Conservation (phyloP, 1,140 invertebrate genomes). For the Caerostris extrusa region DNA sequence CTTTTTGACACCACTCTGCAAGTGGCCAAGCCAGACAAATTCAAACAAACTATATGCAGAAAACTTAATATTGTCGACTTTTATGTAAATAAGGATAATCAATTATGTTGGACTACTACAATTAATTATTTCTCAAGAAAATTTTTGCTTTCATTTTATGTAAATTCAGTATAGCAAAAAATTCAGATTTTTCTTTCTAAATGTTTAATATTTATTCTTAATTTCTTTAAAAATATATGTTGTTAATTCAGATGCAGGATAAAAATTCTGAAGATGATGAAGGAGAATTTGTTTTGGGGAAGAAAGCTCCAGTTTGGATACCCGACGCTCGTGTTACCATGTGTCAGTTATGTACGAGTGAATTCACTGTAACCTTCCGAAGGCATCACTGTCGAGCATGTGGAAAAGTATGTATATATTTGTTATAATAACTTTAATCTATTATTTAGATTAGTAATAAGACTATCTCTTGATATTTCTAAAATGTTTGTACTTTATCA, state of each 20-base stretch:
- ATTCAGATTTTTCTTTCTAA: not conserved
- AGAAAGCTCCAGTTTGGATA: constrained; percentile 86
- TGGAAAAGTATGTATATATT: constrained; percentile 85
- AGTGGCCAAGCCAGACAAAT: too few relatives aligned
- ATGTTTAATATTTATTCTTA: not conserved
- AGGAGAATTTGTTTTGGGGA: constrained; percentile 73
- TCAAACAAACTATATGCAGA: too few relatives aligned
- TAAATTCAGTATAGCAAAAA: not conserved
- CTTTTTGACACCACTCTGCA: too few relatives aligned
- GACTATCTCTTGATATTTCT: not conserved
- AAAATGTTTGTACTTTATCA: not conserved
- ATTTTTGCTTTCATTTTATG: too few relatives aligned
- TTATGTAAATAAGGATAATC: too few relatives aligned
- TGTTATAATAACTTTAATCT: constrained; percentile 18
- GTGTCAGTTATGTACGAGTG: constrained; percentile 88
- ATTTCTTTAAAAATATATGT: not conserved
- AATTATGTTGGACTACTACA: too few relatives aligned
- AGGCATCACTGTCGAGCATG: constrained; percentile 89
- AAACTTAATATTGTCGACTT: too few relatives aligned
- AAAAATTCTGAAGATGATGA: constrained; percentile 61
- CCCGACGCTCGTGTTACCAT: constrained; percentile 87
- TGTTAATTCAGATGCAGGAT: constrained; percentile 41
- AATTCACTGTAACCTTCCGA: constrained; percentile 88
- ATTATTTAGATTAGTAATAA: not conserved
- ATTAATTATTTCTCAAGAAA: too few relatives aligned